Evolutionary conservation across 2,113 vertebrate genomes (phyloP).

Genomic region (Oryzias curvinotus): DNA sequence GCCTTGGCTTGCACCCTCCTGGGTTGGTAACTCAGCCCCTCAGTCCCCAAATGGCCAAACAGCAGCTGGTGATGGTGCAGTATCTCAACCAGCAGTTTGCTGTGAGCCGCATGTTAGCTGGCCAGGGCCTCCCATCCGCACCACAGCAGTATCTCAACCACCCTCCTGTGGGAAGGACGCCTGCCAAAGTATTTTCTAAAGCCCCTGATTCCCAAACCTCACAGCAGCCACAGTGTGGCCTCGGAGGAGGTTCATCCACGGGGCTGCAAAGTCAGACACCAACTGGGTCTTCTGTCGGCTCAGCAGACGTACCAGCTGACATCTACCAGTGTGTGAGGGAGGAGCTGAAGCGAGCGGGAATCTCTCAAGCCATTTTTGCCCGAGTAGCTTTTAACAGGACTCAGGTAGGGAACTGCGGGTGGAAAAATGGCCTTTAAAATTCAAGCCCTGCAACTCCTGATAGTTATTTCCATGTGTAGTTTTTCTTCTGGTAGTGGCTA

Average conservation of each 20-base stretch:
- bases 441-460: too few species aligned
- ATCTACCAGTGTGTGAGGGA: constrained; percentile 99
- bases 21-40: constrained; percentile 91
- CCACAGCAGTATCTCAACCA: constrained; percentile 98
- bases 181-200: constrained; percentile 89
- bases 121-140: constrained; percentile 86
- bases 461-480: background rate
- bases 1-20: constrained; percentile 86
- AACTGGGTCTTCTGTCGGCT: constrained; percentile 29
- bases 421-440: too few species aligned
- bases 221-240: constrained; percentile 71
- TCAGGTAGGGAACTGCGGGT: constrained; percentile 81
- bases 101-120: constrained; percentile 95
- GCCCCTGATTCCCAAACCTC: constrained; percentile 87
- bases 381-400: constrained; percentile 99
- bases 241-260: constrained; percentile 23
- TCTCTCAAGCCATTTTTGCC: constrained; percentile 98
- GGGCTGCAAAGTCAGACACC: constrained; percentile 47
- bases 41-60: constrained; percentile 94
- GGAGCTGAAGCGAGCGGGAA: constrained; percentile 97
- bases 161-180: constrained; percentile 80
- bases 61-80: constrained; percentile 98
- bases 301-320: constrained; percentile 87
- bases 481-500: constrained; percentile 9
- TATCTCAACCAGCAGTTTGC: constrained; percentile 98